These are phyloP conservation scores for Drosophila bocqueti DNA, from an alignment of 1,140 invertebrate genomes.

Conservation along the genomic window DNA sequence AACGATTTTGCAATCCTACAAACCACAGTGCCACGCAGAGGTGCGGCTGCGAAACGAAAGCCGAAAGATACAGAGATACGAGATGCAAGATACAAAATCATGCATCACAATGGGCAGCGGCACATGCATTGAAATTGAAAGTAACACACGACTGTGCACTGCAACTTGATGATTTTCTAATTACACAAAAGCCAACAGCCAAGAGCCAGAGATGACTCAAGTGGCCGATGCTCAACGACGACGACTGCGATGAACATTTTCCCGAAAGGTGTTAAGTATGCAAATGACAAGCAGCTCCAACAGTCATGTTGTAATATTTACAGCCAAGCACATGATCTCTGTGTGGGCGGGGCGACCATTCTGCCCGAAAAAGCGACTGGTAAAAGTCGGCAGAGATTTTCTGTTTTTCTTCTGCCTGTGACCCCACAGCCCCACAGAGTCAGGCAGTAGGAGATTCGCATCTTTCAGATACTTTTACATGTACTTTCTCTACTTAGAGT, in stretches of 20 bases:
- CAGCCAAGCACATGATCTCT: constrained; percentile 25
- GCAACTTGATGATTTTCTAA: constrained; percentile 56
- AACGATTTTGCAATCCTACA: neutral
- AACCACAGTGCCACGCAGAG: constrained; percentile 16
- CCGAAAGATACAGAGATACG: constrained; percentile 35
- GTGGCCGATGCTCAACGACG: constrained; percentile 27
- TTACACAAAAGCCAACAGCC: constrained; percentile 45
- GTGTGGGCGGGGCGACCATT: constrained; percentile 39
- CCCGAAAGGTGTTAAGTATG: constrained; percentile 54
- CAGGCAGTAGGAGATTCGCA: constrained; percentile 47
- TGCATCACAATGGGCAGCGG: constrained; percentile 35
- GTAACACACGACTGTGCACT: constrained; percentile 50
- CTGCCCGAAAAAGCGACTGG: constrained; percentile 45
- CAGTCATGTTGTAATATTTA: constrained; percentile 53
- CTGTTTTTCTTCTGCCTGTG: constrained; percentile 20
- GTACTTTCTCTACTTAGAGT: constrained; percentile 56
- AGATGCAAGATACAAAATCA: constrained; percentile 49
- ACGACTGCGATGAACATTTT: constrained; percentile 16
- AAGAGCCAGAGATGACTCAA: constrained; percentile 33
- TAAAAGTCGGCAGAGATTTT: constrained; percentile 48
- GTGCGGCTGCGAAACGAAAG: constrained; percentile 39
- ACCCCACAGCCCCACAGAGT: constrained; percentile 37
- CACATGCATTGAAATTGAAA: constrained; percentile 46
- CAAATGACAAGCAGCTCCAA: constrained; percentile 47
- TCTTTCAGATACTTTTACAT: constrained; percentile 58